Conservation (phyloP, 2,888 invertebrate genomes). For the Osmoderma eremita region DNA sequence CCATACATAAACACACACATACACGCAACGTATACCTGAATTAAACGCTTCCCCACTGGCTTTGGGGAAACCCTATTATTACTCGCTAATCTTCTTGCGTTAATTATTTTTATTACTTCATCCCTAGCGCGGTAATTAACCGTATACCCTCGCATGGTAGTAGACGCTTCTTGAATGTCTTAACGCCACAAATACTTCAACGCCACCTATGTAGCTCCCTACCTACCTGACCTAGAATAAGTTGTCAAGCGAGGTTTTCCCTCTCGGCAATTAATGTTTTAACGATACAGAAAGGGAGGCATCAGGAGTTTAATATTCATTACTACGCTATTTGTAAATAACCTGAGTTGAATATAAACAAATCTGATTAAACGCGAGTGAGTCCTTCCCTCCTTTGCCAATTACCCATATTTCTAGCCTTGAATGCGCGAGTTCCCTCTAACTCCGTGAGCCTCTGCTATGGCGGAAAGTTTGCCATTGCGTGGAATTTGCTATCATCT, state of each 20-base stretch:
- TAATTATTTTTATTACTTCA: too few species aligned
- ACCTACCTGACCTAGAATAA: constrained; percentile 12
- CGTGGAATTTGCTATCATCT: constrained; percentile 15
- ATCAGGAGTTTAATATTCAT: constrained; percentile 40
- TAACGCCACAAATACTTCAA: not conserved
- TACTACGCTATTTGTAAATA: constrained; percentile 36
- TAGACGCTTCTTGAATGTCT: not conserved
- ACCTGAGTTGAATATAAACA: constrained; percentile 35
- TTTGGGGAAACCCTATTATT: too few species aligned
- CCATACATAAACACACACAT: too few species aligned
- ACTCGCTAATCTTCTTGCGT: too few species aligned
- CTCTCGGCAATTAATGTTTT: constrained; percentile 34
- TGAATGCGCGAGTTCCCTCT: not conserved
- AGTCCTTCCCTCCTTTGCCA: constrained; percentile 1
- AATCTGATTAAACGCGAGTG: constrained; percentile 30
- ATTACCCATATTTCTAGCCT: not conserved
- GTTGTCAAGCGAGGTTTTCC: constrained; percentile 4
- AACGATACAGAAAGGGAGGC: constrained; percentile 22
- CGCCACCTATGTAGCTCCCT: constrained; percentile 4
- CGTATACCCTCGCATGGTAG: constrained; percentile 1
- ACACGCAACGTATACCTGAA: too few species aligned
- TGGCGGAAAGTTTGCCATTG: not conserved
- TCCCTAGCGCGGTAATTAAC: constrained; percentile 7
- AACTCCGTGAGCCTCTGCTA: not conserved
- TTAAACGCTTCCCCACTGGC: too few species aligned